Base-by-base conservation (phyloP, 1,140 invertebrate species). In the Littorina saxatilis region DNA sequence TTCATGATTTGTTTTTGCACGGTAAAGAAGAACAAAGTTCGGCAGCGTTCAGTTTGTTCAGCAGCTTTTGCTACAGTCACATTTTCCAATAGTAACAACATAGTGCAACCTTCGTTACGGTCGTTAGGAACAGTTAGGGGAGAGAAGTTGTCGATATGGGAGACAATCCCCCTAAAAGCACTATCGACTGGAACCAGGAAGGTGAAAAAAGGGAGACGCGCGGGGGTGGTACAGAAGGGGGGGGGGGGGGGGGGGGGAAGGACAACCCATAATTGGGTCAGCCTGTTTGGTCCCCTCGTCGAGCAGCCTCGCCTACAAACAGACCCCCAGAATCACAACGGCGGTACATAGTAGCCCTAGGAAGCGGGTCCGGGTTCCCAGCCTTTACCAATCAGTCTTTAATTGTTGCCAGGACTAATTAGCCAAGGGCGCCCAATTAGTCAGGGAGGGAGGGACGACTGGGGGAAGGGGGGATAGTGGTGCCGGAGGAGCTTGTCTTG, bases 361-460 rank as follows among this genome's bases (percentile, higher is more conserved):
- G 7, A 20, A 43, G 17, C 70, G 20, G 5, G 15, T 29, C 27
- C 11, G 9, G 11, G 61, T 66, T n/a, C 61, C 66, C 70, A 43
- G 2, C 39, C 70, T 13, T 40, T n/a, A 4, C 76, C 76, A 78
- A 78, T 78, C 76, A 78, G 76, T 27, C 35, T 63, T 78, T 78
- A 78, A 78, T 78, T 78, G 76, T 78, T 78, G 76, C 76, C 76
- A 78, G 39, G 55, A 78, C 76, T 78, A 78, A 78, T 78, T 78
- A 78, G 76, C 76, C 58, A 37, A 58, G 17, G 76, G 76, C 39
- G 52, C 55, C 76, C 76, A 78, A 78, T 78, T 78, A 78, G 76
- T 27, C 50, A 52, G 20, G 27, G 32, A 1, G 40, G 74, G 74
- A n/a, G 23, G 43, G 13, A 2, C 7, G 74, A 9, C 50, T n/a